Base-by-base conservation (phyloP, 2,888 invertebrate species). In the Limnephilus auricula region DNA sequence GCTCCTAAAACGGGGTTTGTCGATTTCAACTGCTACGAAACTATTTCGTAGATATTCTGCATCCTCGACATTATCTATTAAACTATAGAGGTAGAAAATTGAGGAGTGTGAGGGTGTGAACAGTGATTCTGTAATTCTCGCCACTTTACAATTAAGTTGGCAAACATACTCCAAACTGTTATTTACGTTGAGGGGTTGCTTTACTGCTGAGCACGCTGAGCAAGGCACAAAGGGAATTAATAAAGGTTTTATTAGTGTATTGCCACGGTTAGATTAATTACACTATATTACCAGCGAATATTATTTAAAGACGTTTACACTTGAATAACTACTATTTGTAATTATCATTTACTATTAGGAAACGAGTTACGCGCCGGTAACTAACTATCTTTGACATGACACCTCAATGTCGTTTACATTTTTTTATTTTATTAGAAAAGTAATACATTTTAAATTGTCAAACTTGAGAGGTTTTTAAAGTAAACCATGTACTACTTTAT, bases 101-200 rank as follows among this genome's bases (percentile, higher is more conserved):
- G 25, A 0, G 65, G 65, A 25, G 65, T n/a, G 65, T 65, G 65
- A 65, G 65, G 25, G 65, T 65, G 65, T 65, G 65, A 65, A 65
- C 65, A 65, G 65, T 65, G 65, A 65, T 65, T 65, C 65, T 65
- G 25, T 65, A 65, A 65, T 65, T 65, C 65, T 65, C 65, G 65
- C 65, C 65, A 65, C 65, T 65, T 65, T 65, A 65, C 65, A 65
- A 65, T 65, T 65, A 65, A 65, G 65, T 65, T 65, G 25, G 65
- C 65, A 65, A 65, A 65, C 65, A 65, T 65, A n/a, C 65, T 65
- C 65, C 2, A 25, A n/a, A 65, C 65, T 65, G 65, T 65, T 65
- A 65, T 65, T 65, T 65, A 65, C n/a, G 65, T 65, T 65, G 65
- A 65, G n/a, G 65, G 65, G 65, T 65, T 65, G 65, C 65, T 65